Base-by-base conservation (phyloP, 1,140 invertebrate genomes). In the Lepidostoma basale region DNA sequence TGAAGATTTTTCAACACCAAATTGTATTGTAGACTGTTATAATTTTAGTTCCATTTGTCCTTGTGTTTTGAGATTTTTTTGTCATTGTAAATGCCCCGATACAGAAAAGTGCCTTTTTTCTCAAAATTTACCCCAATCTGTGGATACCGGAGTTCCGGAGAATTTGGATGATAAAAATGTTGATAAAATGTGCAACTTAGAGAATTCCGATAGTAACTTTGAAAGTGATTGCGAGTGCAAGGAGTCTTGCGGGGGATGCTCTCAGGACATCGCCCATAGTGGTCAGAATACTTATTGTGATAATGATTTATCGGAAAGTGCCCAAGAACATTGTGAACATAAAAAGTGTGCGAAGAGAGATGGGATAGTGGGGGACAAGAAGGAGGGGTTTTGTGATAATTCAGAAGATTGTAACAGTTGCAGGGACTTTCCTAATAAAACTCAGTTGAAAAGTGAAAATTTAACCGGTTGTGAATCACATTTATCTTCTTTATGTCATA, bases 1-100 rank as follows among this genome's bases (percentile, higher is more conserved):
- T 73, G 90, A 92, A 75, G 90, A 92, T 74, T 84, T 86, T 72
- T 81, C 84, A 59, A 78, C 75, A 30, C 72, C 74, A 39, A 75
- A 77, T 62, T 72, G 65, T 20, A 54, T 68, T 44, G 67, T 70
- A 40, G 73, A 74, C 4, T 75, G 76, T 64, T 72, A 67, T 59
- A 75, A 75, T 69, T 75, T 75, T 54, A 26, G 59, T 30, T 77
- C 77, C 40, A 72, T 81, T 71, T 81, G 79, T 67, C 78, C 79
- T 14, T 81, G 79, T 75, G 77, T 78, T 70, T 74, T 82, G 58
- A 74, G 78, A 73, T 79, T 78, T 74, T 81, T 80, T 71, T 79
- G 77, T 64, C 76, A 78, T 58, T 82, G 79, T 74, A 78, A 79
- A 76, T 81, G 70, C 62, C 62, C 70, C 44, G 56, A 62, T 44